phyloP scores from a whole-genome alignment of 2,797 vertebrate genomes.

The Threskiornis aethiopicus region DNA sequence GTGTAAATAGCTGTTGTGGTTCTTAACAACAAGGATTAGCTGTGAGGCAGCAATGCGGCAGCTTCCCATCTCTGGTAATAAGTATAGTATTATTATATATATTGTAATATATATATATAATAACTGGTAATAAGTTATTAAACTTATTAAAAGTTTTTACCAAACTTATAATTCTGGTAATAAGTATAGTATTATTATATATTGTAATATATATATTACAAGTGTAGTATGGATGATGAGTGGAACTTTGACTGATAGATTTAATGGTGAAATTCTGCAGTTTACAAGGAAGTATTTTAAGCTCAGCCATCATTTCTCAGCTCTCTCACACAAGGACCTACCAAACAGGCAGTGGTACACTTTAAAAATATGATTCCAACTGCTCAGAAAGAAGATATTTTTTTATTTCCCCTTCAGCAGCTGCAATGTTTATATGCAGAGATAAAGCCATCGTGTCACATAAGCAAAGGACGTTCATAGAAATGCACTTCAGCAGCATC shows the following conservation, averaged over 20 bases:
- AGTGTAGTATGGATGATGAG: neutral
- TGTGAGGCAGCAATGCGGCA: neutral
- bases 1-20: neutral
- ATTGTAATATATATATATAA: neutral
- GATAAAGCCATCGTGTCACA: neutral
- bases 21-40: neutral
- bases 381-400: neutral
- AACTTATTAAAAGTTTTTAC: too few relatives aligned
- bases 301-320: neutral
- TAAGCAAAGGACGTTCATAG: neutral
- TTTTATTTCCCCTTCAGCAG: constrained; percentile 18
- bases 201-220: neutral
- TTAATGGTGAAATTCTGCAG: constrained; percentile 7
- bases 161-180: neutral
- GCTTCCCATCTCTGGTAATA: neutral
- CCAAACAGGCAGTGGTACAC: neutral
- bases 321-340: neutral
- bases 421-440: constrained; percentile 5
- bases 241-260: constrained; percentile 23
- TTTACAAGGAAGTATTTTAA: constrained; percentile 38
- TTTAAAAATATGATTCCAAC: neutral
- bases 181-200: neutral
- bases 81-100: neutral
- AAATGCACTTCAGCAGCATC: constrained; percentile 1
- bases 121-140: too few relatives aligned